Base-by-base conservation (phyloP, 2,888 invertebrate genomes). In the Arge pagana region DNA sequence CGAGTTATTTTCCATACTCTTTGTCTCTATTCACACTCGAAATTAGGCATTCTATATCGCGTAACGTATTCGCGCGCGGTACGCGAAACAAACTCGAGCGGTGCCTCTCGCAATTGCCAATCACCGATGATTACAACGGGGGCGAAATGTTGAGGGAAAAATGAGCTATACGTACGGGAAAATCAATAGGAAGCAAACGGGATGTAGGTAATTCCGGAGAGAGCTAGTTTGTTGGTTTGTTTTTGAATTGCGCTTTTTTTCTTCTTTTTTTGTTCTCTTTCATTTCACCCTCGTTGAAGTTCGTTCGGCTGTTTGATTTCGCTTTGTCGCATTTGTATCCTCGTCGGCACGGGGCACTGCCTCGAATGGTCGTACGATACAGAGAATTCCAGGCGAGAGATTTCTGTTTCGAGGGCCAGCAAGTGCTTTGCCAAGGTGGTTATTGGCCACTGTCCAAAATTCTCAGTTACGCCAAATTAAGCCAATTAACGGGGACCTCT, bases 81-180 rank as follows among this genome's bases (percentile, higher is more conserved):
- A n/a, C n/a, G n/a, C n/a, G n/a, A n/a, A n/a, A n/a, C n/a, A n/a
- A n/a, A n/a, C n/a, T n/a, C n/a, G n/a, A n/a, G n/a, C n/a, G n/a
- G n/a, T n/a, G n/a, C n/a, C 33, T 24, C 31, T 45, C 45, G 45
- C 33, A 45, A 45, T 45, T 45, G 45, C 15, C 45, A 45, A 45
- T 45, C 45, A 35, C 23, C 33, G 24, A 45, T 45, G 45, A 45
- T 45, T 45, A 45, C 33, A 33, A 45, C 33, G 33, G 45, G 23
- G 35, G 33, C n/a, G n/a, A n/a, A n/a, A n/a, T n/a, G n/a, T n/a
- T n/a, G n/a, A n/a, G n/a, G n/a, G n/a, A n/a, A n/a, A n/a, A n/a
- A n/a, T n/a, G n/a, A n/a, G n/a, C n/a, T n/a, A n/a, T n/a, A n/a
- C n/a, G n/a, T n/a, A n/a, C n/a, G n/a, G n/a, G n/a, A n/a, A n/a